A percentile compares a stretch with the other conserved stretches of the same genome.
These are phyloP conservation scores for Idaea biselata DNA, from an alignment of 2,888 invertebrate species.

Conservation along the genomic window DNA sequence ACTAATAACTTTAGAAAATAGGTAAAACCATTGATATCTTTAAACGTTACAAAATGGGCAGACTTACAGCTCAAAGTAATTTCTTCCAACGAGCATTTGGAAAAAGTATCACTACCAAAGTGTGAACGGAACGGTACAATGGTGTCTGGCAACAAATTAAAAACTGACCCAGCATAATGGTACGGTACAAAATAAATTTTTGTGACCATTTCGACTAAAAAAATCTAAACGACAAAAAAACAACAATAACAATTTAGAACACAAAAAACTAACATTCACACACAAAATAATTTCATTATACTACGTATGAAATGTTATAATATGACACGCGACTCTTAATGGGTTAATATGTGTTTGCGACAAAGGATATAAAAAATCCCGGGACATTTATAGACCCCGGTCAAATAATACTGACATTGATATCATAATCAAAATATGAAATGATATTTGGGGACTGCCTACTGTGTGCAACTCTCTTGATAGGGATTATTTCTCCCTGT, in stretches of 20 bases:
- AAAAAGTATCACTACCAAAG: too few relatives aligned
- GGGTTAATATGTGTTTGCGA: slow-evolving; percentile 78
- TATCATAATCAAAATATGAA: slow-evolving; percentile 80
- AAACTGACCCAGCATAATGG: too few relatives aligned
- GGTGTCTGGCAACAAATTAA: too few relatives aligned
- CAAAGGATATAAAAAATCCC: slow-evolving; percentile 63
- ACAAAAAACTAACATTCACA: slow-evolving; percentile 49
- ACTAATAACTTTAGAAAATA: too few relatives aligned
- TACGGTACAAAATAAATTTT: neutral
- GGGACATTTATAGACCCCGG: slow-evolving; percentile 22
- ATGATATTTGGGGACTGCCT: slow-evolving; percentile 58
- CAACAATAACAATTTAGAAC: slow-evolving; percentile 28
- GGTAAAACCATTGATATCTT: too few relatives aligned
- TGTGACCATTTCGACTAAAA: neutral
- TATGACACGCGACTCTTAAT: slow-evolving; percentile 74
- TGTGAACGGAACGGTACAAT: too few relatives aligned
- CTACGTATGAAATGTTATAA: slow-evolving; percentile 65
- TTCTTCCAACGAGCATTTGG: too few relatives aligned
- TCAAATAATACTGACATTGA: slow-evolving; percentile 65
- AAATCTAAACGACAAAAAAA: neutral
- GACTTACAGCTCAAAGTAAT: too few relatives aligned
- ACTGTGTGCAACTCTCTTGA: slow-evolving; percentile 42
- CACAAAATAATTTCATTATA: slow-evolving; percentile 59
- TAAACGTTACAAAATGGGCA: too few relatives aligned
- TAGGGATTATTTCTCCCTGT: slow-evolving; percentile 50